Base-by-base conservation (phyloP, 2,113 vertebrate genomes). In the Chloropsis cyanopogon region DNA sequence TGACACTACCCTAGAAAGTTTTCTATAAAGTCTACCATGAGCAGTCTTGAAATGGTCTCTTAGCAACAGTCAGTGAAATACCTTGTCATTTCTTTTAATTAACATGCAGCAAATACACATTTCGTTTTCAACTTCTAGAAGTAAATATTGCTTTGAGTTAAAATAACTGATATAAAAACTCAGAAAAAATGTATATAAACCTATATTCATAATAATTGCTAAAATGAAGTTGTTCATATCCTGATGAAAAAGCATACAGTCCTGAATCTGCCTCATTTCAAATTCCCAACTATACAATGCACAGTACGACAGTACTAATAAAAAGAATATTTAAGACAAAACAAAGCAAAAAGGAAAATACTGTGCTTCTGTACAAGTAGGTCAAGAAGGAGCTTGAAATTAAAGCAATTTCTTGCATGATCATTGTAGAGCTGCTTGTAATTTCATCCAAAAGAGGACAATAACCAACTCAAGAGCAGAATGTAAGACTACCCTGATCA, bases 1-100 rank as follows among this genome's bases (percentile, higher is more conserved):
- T 71, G 82, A 95, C 44, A 90, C 77, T 68, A 37, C 47, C 70
- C 88, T 18, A 80, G 26, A 93, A 96, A 96, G 93, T 96, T 95
- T 93, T 60, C 77, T 59, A 26, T 47, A 5, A 95, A 73, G 77
- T 92, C 83, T 94, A 84, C 41, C 69, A 70, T 5, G 22, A 92
- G 60, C 66, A 89, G 81, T 63, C 92, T 92, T 87, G 91, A 92
- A 95, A 82, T 0, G 46, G 96, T 97, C 71, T 97, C 96, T 93
- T 97, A 96, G 96, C 96, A 97, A 97, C 96, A 87, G 92, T 42
- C 72, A 90, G 90, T 81, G 82, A 96, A 94, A 81, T 77, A 86
- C 61, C 79, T 92, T 60, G n/a, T 78, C 47, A 39, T 57, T 71
- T 93, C 65, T 91, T 94, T 86, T 13, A 78, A 73, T 96, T 88